Base-by-base conservation (phyloP, 1,140 invertebrate genomes). In the Homalodisca vitripennis region DNA sequence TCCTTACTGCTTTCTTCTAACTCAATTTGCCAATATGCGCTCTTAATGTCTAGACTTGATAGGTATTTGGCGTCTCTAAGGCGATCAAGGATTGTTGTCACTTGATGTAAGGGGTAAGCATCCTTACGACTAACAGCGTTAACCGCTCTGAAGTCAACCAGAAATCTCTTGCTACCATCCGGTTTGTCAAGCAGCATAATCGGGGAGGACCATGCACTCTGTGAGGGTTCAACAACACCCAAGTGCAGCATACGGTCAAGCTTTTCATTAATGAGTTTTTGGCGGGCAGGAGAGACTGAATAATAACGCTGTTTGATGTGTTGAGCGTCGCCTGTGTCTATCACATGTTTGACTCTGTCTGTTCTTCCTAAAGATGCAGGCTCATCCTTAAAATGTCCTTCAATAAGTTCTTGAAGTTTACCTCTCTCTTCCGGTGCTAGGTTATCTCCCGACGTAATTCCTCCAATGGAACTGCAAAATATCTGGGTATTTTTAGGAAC, bases 271-370 rank as follows among this genome's bases (percentile, higher is more conserved):
- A 53, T 22, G 3, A 53, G 48, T 22, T 53, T 53, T 22, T 53
- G 48, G 20, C 48, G 48, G 20, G 48, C 12, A 12, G 20, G 48
- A 3, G 48, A 14, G 6, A 22, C 34, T 10, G 6, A 10, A 17
- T 41, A 41, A 17, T 41, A 41, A 10, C 34, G 6, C 17, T 41
- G 12, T 53, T 53, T 53, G 20, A 12, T 22, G 48, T 20, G 12
- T 3, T 6, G n/a, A 53, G 48, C 48, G 3, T 53, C 20, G 12
- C 48, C 48, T 53, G 48, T 53, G 20, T 53, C 48, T 3, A 53
- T 53, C 12, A 53, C 48, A 53, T 53, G 48, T 20, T 53, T 53
- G 6, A 53, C 48, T 22, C 20, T 53, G 22, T 53, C 48, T 20
- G 48, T 53, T 22, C 48, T 53, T 22, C 48, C 48, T 10, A 41